Base-by-base conservation (phyloP, 2,113 vertebrate genomes). In the Craseonycteris thonglongyai region DNA sequence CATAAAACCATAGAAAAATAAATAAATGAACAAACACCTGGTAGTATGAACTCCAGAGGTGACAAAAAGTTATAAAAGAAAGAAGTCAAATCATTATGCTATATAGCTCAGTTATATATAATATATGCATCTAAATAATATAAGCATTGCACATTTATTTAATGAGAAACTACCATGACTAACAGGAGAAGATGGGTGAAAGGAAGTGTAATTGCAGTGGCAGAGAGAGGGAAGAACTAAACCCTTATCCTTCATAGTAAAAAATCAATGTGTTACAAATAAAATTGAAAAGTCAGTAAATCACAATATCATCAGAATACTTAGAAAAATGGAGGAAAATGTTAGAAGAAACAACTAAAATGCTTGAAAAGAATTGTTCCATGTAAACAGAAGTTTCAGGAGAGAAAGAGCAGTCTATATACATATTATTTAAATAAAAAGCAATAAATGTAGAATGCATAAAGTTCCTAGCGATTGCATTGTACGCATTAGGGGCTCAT, bases 401-500 rank as follows among this genome's bases (percentile, higher is more conserved):
- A 82, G 51, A 83, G 7, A 45, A 89, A 33, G 14, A 49, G 14
- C 38, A 68, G 24, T 66, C 12, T 58, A 38, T 33, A 26, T n/a
- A 75, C 16, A 21, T 35, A 51, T 78, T 49, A 76, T 49, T 89
- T 75, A 89, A 76, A 72, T 18, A 81, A 63, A 28, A 81, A 63
- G 22, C 49, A 76, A 89, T 61, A 59, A 76, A 28, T 51, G 30
- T 38, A 2, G 68, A 38, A 28, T 21, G 14, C 76, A 68, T 51
- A 47, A 88, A 33, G 10, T 59, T 68, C 21, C 78, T n/a, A 59
- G 40, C 19, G 7, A 59, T 49, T 68, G 7, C 7, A 22, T 6
- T 0, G 1, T 54, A 30, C n/a, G 84, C 21, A 28, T 18, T 0
- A 49, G 7, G n/a, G n/a, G 8, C n/a, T 51, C 6, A 1, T 42